These are phyloP conservation scores for Scalopus aquaticus DNA, from an alignment of 2,113 vertebrate genomes.

Conservation along the genomic window DNA sequence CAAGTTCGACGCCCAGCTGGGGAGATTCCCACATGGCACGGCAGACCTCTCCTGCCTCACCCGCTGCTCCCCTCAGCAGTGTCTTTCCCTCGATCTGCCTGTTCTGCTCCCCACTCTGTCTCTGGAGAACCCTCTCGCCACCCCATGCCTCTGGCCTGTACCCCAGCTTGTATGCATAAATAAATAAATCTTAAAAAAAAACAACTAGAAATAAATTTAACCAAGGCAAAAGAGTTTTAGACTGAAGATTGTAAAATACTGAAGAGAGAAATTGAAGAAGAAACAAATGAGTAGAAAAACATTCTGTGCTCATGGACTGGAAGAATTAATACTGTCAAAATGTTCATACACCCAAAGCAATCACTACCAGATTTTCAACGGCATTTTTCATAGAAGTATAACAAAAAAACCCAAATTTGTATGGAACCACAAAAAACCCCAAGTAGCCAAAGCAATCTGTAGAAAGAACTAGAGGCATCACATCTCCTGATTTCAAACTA, in stretches of 20 bases:
- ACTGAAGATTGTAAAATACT: neutral
- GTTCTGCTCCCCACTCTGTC: too few relatives aligned
- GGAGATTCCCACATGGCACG: neutral
- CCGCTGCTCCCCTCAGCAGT: too few relatives aligned
- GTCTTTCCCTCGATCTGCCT: too few relatives aligned
- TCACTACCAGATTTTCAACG: neutral
- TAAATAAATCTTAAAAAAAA: too few relatives aligned
- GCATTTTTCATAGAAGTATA: neutral
- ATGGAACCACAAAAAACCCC: neutral
- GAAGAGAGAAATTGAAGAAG: too few relatives aligned
- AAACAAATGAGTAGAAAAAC: neutral
- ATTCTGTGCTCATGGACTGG: neutral
- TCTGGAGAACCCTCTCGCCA: too few relatives aligned
- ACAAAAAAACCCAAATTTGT: neutral
- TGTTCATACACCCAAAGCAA: neutral
- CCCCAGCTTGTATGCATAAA: too few relatives aligned
- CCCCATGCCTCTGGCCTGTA: too few relatives aligned
- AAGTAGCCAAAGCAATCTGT: neutral
- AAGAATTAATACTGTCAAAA: neutral
- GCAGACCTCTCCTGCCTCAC: too few relatives aligned
- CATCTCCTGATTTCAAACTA: neutral
- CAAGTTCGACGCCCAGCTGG: too few relatives aligned
- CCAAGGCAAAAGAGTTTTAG: neutral
- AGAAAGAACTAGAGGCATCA: neutral
- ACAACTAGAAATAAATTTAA: neutral